phyloP scores from a whole-genome alignment of 2,888 invertebrate species.

The Diachrysia chrysitis region DNA sequence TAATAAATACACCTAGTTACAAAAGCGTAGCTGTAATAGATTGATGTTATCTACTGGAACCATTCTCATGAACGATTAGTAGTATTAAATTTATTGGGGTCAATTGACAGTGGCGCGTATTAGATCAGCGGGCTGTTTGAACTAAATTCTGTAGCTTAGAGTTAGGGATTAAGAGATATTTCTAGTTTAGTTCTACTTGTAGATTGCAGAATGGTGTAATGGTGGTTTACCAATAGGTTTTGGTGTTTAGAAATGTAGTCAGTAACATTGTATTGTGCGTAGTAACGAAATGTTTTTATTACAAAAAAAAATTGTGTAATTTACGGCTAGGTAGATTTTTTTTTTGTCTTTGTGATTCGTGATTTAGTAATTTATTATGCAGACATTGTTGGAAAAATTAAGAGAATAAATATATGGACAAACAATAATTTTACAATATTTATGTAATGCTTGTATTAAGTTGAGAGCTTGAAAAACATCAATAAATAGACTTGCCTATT shows the following conservation, averaged over 20 bases:
- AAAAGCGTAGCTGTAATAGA: slow-evolving; percentile 14
- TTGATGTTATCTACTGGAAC: slow-evolving; percentile 21
- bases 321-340: too few species aligned
- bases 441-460: neutral
- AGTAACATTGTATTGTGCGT: too few species aligned
- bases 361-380: too few species aligned
- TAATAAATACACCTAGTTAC: neutral
- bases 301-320: too few species aligned
- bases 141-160: neutral
- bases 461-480: neutral
- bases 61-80: slow-evolving; percentile 47
- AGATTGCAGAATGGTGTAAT: neutral
- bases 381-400: too few species aligned
- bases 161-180: neutral
- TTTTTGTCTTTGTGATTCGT: too few species aligned
- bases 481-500: neutral
- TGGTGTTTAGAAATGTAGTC: too few species aligned
- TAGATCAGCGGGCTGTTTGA: slow-evolving; percentile 8
- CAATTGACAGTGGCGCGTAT: slow-evolving; percentile 38
- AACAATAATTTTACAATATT: too few species aligned
- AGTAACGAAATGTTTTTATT: too few species aligned
- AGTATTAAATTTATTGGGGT: slow-evolving; percentile 53
- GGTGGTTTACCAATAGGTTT: neutral
- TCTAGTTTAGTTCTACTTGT: neutral
- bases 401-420: too few species aligned